Percentiles rank a stretch among this genome's conserved stretches.
Conservation (phyloP, 53 echinoderm and acorn worm species). For the Arbacia lixula region DNA sequence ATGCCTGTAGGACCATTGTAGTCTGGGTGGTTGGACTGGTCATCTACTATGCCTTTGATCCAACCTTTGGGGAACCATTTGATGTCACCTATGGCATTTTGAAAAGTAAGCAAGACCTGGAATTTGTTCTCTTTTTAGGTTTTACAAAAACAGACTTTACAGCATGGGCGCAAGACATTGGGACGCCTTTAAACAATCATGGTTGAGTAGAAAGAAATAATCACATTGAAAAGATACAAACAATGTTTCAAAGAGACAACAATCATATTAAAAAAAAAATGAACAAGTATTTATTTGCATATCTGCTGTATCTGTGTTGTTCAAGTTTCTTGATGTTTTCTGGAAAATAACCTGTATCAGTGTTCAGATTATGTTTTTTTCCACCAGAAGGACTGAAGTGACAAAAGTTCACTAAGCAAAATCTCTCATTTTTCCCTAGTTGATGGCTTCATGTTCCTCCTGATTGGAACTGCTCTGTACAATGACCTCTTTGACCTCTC, state of each 20-base stretch:
- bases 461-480: conserved; percentile 82
- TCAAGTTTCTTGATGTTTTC: no score
- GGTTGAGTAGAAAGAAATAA: no score
- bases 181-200: no score
- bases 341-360: no score
- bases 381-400: no score
- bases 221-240: no score
- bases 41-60: conserved; percentile 74
- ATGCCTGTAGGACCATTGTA: conserved; percentile 79
- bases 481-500: conserved; percentile 74
- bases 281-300: no score
- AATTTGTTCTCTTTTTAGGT: not conserved
- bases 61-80: conserved; percentile 76
- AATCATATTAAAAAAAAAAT: no score
- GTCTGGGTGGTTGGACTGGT: conserved; percentile 74
- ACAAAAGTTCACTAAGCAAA: not conserved
- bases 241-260: no score
- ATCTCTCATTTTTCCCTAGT: conserved; percentile 28
- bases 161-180: no score
- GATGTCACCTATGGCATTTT: conserved; percentile 77
- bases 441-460: conserved; percentile 83
- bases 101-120: conserved; percentile 66
- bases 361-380: no score
- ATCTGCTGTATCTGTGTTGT: no score
- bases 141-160: not conserved